A percentile compares a stretch with the other conserved stretches of the same genome.
Evolutionary conservation across 2,797 vertebrate genomes (phyloP).

Genomic region (Macrochelys suwanniensis): DNA sequence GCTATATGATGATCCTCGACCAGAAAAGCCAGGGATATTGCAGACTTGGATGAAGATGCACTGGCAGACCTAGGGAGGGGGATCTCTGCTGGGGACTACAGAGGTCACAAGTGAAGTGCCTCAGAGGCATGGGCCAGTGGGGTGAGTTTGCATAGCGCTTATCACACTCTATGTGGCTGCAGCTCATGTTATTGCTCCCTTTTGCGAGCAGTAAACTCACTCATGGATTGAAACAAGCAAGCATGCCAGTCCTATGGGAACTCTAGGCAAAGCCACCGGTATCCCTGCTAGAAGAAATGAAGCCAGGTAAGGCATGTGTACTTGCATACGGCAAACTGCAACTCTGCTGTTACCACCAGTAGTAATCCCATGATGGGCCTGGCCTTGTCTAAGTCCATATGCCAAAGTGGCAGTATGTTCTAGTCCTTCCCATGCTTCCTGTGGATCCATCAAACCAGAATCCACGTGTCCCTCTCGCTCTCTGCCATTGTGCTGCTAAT

Average conservation of each 20-base stretch:
- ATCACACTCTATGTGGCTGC: neutral
- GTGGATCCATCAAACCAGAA: conserved; percentile 53
- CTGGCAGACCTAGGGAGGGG: neutral
- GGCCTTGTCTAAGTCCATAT: neutral
- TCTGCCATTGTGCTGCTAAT: conserved; percentile 57
- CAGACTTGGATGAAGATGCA: neutral
- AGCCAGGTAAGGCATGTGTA: conserved; percentile 19
- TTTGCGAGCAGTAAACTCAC: neutral
- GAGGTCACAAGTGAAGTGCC: neutral
- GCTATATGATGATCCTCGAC: neutral
- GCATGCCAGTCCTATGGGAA: neutral
- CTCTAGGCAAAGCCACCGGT: neutral
- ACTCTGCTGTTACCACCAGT: conserved; percentile 35
- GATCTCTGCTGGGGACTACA: rapidly evolving
- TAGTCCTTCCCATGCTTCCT: conserved; percentile 1
- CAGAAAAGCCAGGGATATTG: neutral
- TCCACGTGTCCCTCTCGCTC: conserved; percentile 29
- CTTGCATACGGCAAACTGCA: conserved; percentile 55
- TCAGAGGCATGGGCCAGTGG: neutral
- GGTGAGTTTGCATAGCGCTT: neutral
- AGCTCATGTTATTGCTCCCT: neutral
- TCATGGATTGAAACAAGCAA: neutral
- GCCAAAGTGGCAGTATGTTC: neutral
- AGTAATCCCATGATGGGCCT: neutral
- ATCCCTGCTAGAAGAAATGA: neutral